phyloP scores from a whole-genome alignment of 2,113 vertebrate species.

The Erythrocercus mccallii region DNA sequence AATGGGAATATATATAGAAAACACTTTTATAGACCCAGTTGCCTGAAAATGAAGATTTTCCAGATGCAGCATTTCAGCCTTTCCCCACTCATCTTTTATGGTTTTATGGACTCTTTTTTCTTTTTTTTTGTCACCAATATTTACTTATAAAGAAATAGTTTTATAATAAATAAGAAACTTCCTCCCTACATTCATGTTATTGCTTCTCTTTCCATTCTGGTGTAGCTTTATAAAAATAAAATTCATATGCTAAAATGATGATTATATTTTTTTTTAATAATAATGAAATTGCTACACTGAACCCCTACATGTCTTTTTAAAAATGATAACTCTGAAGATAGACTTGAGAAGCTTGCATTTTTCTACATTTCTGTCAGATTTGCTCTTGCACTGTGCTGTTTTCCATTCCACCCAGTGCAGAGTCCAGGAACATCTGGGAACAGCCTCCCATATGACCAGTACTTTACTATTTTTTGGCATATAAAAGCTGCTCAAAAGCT shows the following conservation, averaged over 20 bases:
- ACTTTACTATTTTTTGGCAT: not conserved
- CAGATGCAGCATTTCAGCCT: not conserved
- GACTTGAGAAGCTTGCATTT: not conserved
- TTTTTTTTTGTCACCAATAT: not conserved
- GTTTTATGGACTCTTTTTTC: not conserved
- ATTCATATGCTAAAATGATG: not conserved
- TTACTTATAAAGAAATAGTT: not conserved
- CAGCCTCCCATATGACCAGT: not conserved
- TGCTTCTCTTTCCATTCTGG: not conserved
- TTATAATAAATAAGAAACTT: not conserved
- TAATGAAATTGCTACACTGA: not conserved
- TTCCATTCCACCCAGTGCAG: not conserved
- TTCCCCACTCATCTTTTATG: not conserved
- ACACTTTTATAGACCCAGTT: not conserved
- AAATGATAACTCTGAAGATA: accelerated
- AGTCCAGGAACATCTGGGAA: not conserved
- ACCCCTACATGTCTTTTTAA: not conserved
- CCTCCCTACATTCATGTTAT: not conserved
- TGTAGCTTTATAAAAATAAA: not conserved
- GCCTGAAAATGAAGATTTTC: not conserved
- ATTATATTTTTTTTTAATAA: not conserved
- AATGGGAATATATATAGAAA: not conserved
- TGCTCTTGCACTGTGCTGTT: not conserved
- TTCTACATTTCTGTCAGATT: not conserved
- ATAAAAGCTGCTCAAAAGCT: not conserved